Base-by-base conservation (phyloP, 2,888 invertebrate species). In the Abrostola triplasia region DNA sequence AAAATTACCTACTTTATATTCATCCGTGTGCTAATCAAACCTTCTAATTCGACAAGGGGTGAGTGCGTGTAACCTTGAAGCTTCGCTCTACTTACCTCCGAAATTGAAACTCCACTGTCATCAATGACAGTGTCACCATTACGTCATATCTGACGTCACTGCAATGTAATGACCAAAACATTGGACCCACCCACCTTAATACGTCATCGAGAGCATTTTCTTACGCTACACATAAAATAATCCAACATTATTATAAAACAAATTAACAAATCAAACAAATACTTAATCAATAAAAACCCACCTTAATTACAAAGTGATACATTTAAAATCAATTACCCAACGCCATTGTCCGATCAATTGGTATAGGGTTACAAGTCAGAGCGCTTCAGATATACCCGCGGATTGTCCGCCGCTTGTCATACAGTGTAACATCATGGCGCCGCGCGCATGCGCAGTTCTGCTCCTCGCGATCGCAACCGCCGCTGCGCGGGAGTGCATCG, bases 361-460 rank as follows among this genome's bases (percentile, higher is more conserved):
- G 36, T 44, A 44, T 51, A 67, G 67, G 74, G 65, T 74, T 79
- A 67, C 79, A 76, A 78, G 79, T 70, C 59, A 56, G 74, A 67
- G 64, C 78, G 80, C 76, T 81, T 86, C 48, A 64, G 79, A 78
- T 79, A 84, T 82, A 84, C 84, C 73, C 68, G 82, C 83, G 83
- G 73, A 72, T 77, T 81, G 84, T 51, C 49, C 76, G 61, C 76
- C 66, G 76, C 73, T 64, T 73, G 85, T 87, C 93, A 94, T 90
- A 93, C 87, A 80, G 79, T 73, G 74, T 68, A 76, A 73, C 81
- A 89, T 79, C 89, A 94, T 94, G 94, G 92, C 86, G 79, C 77
- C 88, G 92, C 92, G 92, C 91, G 90, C 92, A 79, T 90, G 94
- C 91, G 85, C 91, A 70, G 76, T 92, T 13, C 81, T 84, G 64